phyloP scores from a whole-genome alignment of 2,888 invertebrate species.

The Oscheius sp. region DNA sequence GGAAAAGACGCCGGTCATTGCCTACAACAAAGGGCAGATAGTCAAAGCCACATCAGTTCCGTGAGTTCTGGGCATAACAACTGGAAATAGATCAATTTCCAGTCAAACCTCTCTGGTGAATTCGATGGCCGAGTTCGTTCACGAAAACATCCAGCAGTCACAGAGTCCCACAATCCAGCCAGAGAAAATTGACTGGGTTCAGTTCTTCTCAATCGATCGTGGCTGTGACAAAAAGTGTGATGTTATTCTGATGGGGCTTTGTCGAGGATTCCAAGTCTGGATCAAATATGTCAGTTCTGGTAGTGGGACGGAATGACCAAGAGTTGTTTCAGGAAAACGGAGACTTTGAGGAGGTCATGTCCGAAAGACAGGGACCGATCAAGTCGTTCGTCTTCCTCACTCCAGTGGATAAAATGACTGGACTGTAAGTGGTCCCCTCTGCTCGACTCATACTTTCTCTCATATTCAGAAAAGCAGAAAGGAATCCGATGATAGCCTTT shows the following conservation, averaged over 20 bases:
- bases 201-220: conserved; percentile 51
- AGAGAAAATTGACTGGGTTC: conserved; percentile 63
- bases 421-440: not conserved
- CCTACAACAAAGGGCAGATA: conserved; percentile 58
- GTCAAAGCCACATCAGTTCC: conserved; percentile 53
- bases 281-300: conserved; percentile 74
- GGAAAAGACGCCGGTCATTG: conserved; percentile 33
- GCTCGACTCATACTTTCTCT: not conserved
- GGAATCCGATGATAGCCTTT: conserved; percentile 66
- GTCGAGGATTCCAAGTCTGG: conserved; percentile 83
- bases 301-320: not conserved
- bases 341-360: conserved; percentile 92
- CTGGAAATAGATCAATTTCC: not conserved
- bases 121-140: conserved; percentile 64
- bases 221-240: conserved; percentile 80
- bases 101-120: conserved; percentile 23
- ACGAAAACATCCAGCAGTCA: conserved; percentile 61
- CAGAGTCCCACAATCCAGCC: conserved; percentile 39
- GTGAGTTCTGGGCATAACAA: conserved; percentile 42
- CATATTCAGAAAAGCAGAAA: conserved; percentile 36
- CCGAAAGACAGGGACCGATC: conserved; percentile 91
- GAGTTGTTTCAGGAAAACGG: conserved; percentile 82
- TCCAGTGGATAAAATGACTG: conserved; percentile 2
- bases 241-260: conserved; percentile 88
- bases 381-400: conserved; percentile 79